Conservation (phyloP, 2,888 invertebrate genomes). For the Aplocera efformata region DNA sequence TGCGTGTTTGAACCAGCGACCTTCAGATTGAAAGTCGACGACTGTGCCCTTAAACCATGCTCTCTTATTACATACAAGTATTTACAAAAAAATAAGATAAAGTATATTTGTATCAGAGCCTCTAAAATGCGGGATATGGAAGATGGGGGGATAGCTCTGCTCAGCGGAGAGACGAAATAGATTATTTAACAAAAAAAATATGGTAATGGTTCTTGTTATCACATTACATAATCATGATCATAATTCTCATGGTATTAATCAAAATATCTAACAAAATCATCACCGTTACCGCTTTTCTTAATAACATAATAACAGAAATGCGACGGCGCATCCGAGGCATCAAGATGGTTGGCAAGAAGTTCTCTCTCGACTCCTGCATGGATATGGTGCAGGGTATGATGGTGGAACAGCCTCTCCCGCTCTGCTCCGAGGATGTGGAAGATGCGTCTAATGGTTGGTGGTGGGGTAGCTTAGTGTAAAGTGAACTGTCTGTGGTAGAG, state of each 20-base stretch:
- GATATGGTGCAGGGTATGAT: slow-evolving; percentile 90
- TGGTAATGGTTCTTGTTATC: too few relatives aligned
- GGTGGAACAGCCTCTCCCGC: slow-evolving; percentile 73
- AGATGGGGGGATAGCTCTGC: too few relatives aligned
- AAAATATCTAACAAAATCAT: slow-evolving; percentile 28
- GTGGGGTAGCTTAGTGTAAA: slow-evolving; percentile 9
- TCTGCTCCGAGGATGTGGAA: slow-evolving; percentile 77
- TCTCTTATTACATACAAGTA: too few relatives aligned
- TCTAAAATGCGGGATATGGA: too few relatives aligned
- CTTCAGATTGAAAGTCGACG: too few relatives aligned
- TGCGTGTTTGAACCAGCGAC: too few relatives aligned
- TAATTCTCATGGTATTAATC: neutral
- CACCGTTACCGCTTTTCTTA: neutral
- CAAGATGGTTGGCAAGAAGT: slow-evolving; percentile 94
- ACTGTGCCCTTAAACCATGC: too few relatives aligned
- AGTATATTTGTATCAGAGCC: too few relatives aligned
- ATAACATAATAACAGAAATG: slow-evolving; percentile 81
- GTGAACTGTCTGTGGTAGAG: slow-evolving; percentile 3
- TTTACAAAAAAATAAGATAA: too few relatives aligned
- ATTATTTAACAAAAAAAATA: too few relatives aligned
- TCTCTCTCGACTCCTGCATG: slow-evolving; percentile 94
- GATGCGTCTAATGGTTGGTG: slow-evolving; percentile 70
- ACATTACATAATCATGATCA: too few relatives aligned
- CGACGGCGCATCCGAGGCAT: slow-evolving; percentile 92
- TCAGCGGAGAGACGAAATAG: too few relatives aligned